A percentile compares a stretch with the other conserved stretches of the same genome.
These are phyloP conservation scores for Atrichornis clamosus DNA, from an alignment of 2,113 vertebrate species.

Conservation along the genomic window DNA sequence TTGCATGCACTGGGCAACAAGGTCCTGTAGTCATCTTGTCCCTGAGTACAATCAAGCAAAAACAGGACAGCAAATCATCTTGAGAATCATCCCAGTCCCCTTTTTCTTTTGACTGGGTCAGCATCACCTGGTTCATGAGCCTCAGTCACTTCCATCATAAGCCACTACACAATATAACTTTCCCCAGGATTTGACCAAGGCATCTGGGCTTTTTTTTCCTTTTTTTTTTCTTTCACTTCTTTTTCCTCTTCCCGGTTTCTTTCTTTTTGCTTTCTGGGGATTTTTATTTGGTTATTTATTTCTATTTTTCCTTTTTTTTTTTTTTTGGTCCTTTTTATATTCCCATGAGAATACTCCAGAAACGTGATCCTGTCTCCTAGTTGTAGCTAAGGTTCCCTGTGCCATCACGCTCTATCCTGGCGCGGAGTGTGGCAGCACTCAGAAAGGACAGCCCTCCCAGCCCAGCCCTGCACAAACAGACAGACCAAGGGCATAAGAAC, in stretches of 20 bases:
- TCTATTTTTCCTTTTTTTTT: neutral
- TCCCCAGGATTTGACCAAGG: neutral
- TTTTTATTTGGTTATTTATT: neutral
- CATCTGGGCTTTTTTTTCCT: neutral
- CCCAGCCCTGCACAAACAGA: rapidly evolving
- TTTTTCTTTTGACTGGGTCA: neutral
- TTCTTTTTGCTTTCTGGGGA: neutral
- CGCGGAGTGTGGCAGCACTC: neutral
- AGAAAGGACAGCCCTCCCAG: neutral
- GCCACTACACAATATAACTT: neutral
- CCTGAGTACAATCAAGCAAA: neutral
- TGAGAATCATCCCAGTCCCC: neutral
- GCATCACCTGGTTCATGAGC: neutral
- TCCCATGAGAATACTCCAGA: neutral
- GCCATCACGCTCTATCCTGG: rapidly evolving
- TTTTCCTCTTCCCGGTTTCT: neutral
- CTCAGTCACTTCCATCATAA: neutral
- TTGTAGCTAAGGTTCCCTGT: neutral
- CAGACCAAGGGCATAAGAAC: neutral
- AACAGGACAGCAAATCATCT: neutral
- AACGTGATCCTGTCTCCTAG: neutral
- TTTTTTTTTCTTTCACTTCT: neutral
- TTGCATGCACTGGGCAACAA: neutral
- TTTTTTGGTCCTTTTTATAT: neutral
- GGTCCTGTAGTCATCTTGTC: neutral